Base-by-base conservation (phyloP, 2,797 vertebrate species). In the Dendrocincla tyrannina region DNA sequence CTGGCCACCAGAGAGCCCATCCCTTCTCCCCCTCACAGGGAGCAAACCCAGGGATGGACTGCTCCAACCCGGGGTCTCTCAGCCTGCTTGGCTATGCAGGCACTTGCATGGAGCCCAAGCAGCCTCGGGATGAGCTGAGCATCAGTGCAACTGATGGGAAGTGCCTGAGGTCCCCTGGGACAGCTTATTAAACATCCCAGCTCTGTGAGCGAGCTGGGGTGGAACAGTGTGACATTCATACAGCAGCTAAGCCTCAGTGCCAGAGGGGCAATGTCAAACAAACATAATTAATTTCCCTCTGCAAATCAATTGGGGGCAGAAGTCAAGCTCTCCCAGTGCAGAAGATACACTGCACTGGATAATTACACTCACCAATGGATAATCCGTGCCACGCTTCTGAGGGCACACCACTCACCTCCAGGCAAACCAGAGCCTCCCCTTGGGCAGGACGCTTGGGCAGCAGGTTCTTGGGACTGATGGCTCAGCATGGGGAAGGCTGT, bases 221-320 rank as follows among this genome's bases (percentile, higher is more conserved):
- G 64, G 76, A 72, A 63, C 67, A 69, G 70, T 5, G 4, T 19
- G 77, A 58, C 82, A 76, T 56, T 67, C 85, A 27, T 10, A 8
- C 30, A 41, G 27, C 46, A 50, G 88, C 92, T 74, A 58, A 13
- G 85, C 79, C 27, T 20, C 58, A 1, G 50, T 1, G 32, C 37
- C 2, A 52, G 30, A 22, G 80, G 79, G 56, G 78, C 84, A 39
- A 24, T 72, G 94, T 95, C 92, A 93, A 89, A 63, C 93, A 94
- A 93, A 91, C 78, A 2, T 18, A 19, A 91, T 96, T 95, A 79
- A 94, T 96, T 94, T 92, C 79, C 76, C 42, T 75, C 85, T 74
- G 85, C 66, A 77, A 85, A 97, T 97, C 96, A 95, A 81, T 79
- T 0, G 14, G 91, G 91, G 93, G 89, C 39, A 96, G 91, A 81